Evolutionary conservation across 2,113 vertebrate species (phyloP), one percentile per base, ranked within the genome.

Genomic region (Gopherus flavomarginatus): DNA sequence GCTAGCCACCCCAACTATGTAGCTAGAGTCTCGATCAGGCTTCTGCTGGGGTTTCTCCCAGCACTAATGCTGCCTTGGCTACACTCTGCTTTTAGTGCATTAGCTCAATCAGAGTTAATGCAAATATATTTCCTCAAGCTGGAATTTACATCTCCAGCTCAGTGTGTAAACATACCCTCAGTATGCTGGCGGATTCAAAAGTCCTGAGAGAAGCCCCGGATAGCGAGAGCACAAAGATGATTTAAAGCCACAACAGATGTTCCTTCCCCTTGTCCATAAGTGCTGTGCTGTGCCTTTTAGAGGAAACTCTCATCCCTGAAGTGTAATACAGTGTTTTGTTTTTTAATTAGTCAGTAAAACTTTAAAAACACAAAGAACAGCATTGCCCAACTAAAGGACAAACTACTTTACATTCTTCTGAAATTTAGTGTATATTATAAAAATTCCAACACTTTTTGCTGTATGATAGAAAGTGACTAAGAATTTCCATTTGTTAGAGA

Each of bases 241-340:
- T 86, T 92, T 72, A 86, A 83, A 42, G 50, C 2, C 72, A 22
- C 56, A 7, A 85, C 81, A 31, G 0, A 22, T 56, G 83, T 57
- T 22, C 5, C 22, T 69, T n/a, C 82, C 47, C 22, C n/a, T 27
- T 42, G 26, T 59, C 65, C 21, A 3, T 81, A n/a, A 83, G 89
- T 69, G 16, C 14, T 35, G 17, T 69, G 62, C 35, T 69, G 8
- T 69, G 62, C 17, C 62, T 69, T 62, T 44, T 0, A 2, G 50
- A 84, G 56, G 72, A 83, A 13, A 42, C 22, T 54, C 22, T 65
- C 75, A 87, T 49, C 17, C 53, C 47, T 11, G 9, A 83, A 14
- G 38, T 2, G 3, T 0, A 0, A n/a, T n/a, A 75, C 10, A 82
- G 89, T 82, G 6, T 50, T 50, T 50, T 2, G 10, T 49, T 85